These are phyloP conservation scores for Diadema setosum DNA, from an alignment of 35 echinoderm and acorn worm species.

Conservation along the genomic window DNA sequence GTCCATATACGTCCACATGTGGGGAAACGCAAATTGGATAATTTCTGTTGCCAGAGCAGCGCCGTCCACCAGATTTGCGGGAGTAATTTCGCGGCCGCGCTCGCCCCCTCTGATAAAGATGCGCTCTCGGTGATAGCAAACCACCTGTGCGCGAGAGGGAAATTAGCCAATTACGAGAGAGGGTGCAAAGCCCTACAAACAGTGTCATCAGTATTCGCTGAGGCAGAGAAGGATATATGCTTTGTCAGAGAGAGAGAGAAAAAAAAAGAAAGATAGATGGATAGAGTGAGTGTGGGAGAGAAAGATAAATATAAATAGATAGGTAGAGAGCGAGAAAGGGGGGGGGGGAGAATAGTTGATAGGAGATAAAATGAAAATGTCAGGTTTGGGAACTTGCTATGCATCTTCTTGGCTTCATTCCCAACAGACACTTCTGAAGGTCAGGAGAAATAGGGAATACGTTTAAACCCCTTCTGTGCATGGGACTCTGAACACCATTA, in stretches of 20 bases:
- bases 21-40: no score
- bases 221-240: not conserved
- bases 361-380: not conserved
- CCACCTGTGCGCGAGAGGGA: not conserved
- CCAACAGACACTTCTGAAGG: no score
- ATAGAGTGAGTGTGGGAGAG: not conserved
- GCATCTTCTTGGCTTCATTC: no score
- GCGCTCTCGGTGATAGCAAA: no score
- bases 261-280: not conserved
- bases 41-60: no score
- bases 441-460: no score
- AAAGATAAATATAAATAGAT: not conserved
- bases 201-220: not conserved
- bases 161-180: not conserved
- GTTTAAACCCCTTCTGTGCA: no score
- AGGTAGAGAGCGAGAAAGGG: not conserved
- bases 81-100: no score
- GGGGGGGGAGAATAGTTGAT: not conserved
- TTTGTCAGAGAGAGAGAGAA: not conserved
- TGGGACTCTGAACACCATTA: no score
- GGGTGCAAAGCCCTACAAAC: not conserved
- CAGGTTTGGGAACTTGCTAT: not conserved
- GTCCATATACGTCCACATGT: no score
- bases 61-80: no score
- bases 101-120: no score